These are phyloP conservation scores for Wasmannia auropunctata DNA, from an alignment of 1,140 invertebrate species.

Conservation along the genomic window DNA sequence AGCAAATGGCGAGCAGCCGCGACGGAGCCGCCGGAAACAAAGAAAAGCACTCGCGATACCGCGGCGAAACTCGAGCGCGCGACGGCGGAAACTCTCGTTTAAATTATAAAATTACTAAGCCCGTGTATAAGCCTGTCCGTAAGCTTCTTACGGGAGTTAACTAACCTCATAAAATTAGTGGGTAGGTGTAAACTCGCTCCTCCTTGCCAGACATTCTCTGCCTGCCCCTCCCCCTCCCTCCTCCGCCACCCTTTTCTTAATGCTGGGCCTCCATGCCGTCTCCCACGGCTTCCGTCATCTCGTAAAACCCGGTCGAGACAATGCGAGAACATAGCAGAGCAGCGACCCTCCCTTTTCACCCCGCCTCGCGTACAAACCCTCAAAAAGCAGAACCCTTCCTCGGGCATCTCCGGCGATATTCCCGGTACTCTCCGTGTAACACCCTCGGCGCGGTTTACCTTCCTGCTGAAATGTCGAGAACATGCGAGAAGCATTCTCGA, in stretches of 20 bases:
- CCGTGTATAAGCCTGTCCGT: constrained; percentile 63
- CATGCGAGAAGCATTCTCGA: constrained; percentile 23
- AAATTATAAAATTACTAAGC: constrained; percentile 75
- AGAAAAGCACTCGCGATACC: constrained; percentile 43
- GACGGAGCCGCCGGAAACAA: background rate
- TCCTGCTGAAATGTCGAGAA: constrained; percentile 34
- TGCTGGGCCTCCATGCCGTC: background rate
- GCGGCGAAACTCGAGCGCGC: background rate
- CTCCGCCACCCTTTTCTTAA: constrained; percentile 15
- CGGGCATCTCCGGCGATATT: background rate
- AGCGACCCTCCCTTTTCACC: background rate
- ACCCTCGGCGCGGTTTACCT: constrained; percentile 57
- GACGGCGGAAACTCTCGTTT: constrained; percentile 63
- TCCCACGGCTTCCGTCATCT: constrained; percentile 65
- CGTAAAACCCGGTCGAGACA: constrained; percentile 71
- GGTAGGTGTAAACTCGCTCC: constrained; percentile 72
- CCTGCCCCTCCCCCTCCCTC: background rate
- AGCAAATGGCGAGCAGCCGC: background rate
- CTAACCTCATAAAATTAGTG: constrained; percentile 78
- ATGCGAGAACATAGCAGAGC: constrained; percentile 48
- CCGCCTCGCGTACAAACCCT: background rate
- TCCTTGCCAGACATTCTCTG: background rate
- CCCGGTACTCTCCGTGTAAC: background rate
- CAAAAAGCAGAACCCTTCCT: constrained; percentile 36
- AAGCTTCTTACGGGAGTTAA: constrained; percentile 76